phyloP scores from a whole-genome alignment of 2,797 vertebrate species.

The Phoxinus dragarum region DNA sequence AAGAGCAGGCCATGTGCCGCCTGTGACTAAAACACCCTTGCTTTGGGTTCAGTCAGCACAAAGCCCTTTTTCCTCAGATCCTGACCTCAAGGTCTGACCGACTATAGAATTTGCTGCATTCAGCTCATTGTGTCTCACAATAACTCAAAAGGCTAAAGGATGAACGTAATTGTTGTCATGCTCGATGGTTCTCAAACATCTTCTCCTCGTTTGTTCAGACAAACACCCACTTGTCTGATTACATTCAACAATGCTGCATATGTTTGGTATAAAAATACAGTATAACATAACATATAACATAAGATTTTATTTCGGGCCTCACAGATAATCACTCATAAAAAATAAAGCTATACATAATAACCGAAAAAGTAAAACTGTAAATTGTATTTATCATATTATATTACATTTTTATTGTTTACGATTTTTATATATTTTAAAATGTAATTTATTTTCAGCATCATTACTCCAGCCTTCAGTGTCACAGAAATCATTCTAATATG shows the following conservation, averaged over 20 bases:
- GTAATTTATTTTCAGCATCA: background rate
- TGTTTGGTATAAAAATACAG: background rate
- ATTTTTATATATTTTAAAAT: background rate
- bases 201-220: background rate
- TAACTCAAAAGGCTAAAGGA: background rate
- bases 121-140: background rate
- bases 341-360: too few species aligned
- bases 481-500: background rate
- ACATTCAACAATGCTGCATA: too few species aligned
- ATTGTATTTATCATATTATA: too few species aligned
- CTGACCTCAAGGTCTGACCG: constrained; percentile 5
- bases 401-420: background rate
- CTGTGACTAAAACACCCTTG: constrained; percentile 1
- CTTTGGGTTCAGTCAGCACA: background rate
- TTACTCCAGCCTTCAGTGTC: background rate
- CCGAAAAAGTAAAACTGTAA: too few species aligned
- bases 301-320: too few species aligned
- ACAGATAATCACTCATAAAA: too few species aligned
- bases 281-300: too few species aligned
- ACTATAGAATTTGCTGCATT: background rate
- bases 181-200: too few species aligned
- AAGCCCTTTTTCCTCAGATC: background rate
- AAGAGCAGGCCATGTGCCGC: background rate
- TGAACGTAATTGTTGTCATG: background rate
- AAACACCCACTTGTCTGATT: background rate